These are phyloP conservation scores for Bursaphelenchus okinawaensis DNA, from an alignment of 2,888 invertebrate genomes.

Conservation along the genomic window DNA sequence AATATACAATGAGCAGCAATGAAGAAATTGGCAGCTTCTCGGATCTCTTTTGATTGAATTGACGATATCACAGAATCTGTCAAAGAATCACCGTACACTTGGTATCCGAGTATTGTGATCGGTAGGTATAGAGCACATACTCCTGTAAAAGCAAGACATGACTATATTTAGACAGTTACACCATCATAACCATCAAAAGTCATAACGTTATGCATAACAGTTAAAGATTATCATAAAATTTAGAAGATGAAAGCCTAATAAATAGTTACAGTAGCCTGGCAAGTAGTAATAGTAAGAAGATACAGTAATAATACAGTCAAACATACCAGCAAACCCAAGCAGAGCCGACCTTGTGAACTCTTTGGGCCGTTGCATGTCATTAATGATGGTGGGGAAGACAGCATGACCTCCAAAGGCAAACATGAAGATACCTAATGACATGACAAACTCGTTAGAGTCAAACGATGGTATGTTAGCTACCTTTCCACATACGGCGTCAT, in stretches of 20 bases:
- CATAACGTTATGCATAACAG: background rate
- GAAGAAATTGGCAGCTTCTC: constrained; percentile 51
- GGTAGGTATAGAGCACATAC: constrained; percentile 52
- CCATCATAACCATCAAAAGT: background rate
- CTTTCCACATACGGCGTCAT: constrained; percentile 28
- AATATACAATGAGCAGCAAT: constrained; percentile 56
- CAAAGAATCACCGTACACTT: constrained; percentile 52
- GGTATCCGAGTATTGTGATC: constrained; percentile 48
- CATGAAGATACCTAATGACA: constrained; percentile 52
- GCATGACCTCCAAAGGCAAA: constrained; percentile 54
- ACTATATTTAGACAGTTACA: background rate
- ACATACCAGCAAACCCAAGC: constrained; percentile 43
- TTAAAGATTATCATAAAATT: background rate
- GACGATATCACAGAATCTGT: constrained; percentile 41
- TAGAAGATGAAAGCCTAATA: too few relatives aligned
- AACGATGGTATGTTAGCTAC: constrained; percentile 34
- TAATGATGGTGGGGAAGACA: constrained; percentile 76
- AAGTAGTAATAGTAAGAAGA: too few relatives aligned
- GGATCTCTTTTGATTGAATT: constrained; percentile 43
- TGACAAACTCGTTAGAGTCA: constrained; percentile 30
- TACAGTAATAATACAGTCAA: constrained; percentile 3
- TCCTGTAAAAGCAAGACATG: constrained; percentile 23
- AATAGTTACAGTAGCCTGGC: too few relatives aligned
- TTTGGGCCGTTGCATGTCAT: constrained; percentile 78
- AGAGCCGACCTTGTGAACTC: constrained; percentile 71